These are phyloP conservation scores for Microctenopoma lineatum DNA, from an alignment of 2,797 vertebrate genomes.

Conservation along the genomic window DNA sequence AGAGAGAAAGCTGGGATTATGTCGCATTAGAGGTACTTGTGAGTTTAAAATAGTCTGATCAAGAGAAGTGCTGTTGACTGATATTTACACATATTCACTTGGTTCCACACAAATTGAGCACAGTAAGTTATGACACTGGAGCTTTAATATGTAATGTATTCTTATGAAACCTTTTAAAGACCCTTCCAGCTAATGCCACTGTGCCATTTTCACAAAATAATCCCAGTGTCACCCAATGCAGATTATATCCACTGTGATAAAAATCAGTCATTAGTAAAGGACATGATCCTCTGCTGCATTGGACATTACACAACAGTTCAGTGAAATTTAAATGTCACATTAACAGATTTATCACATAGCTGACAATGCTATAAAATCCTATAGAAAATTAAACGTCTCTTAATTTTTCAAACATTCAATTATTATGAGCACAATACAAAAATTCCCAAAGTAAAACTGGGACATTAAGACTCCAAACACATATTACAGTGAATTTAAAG, in stretches of 20 bases:
- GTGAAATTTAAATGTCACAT: slow-evolving; percentile 33
- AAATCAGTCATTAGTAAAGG: slow-evolving; percentile 11
- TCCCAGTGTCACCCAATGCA: slow-evolving; percentile 12
- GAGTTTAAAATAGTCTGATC: slow-evolving; percentile 72
- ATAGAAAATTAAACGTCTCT: slow-evolving; percentile 5
- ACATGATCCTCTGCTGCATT: slow-evolving; percentile 45
- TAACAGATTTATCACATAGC: slow-evolving; percentile 14
- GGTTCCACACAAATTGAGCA: not conserved
- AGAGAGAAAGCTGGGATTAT: slow-evolving; percentile 69
- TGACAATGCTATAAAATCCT: slow-evolving; percentile 2
- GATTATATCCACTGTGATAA: slow-evolving; percentile 13
- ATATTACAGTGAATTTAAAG: slow-evolving; percentile 9
- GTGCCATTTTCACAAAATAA: not conserved
- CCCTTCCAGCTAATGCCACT: not conserved
- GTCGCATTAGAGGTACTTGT: slow-evolving; percentile 74
- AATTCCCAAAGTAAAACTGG: slow-evolving; percentile 23
- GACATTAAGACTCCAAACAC: slow-evolving; percentile 8
- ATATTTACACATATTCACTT: slow-evolving; percentile 22
- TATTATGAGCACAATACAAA: slow-evolving; percentile 48
- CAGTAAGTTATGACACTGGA: slow-evolving; percentile 4
- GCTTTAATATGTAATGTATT: not conserved
- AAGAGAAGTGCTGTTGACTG: slow-evolving; percentile 35
- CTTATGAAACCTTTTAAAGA: not conserved
- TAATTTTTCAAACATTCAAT: slow-evolving; percentile 38
- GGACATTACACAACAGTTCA: slow-evolving; percentile 44